Evolutionary conservation across 2,888 invertebrate species (phyloP).

Genomic region (Drosophila diplacantha): DNA sequence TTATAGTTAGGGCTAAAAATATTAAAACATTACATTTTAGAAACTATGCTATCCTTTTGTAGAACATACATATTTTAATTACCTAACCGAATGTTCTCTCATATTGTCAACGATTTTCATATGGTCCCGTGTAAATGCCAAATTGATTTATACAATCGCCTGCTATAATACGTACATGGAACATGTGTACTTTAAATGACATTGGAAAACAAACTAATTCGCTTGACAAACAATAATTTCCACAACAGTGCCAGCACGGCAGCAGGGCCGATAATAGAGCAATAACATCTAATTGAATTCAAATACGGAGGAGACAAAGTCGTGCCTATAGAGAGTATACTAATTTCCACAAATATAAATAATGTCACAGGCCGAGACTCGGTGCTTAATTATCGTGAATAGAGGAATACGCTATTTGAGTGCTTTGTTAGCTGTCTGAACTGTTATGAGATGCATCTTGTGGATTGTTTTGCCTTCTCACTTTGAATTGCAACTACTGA

Average conservation of each 20-base stretch:
- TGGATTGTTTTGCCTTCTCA: constrained; percentile 6
- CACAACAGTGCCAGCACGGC: constrained; percentile 11
- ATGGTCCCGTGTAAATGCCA: constrained; percentile 8
- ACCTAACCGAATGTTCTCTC: neutral
- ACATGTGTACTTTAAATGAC: constrained; percentile 32
- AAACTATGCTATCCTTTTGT: neutral
- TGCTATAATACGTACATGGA: constrained; percentile 9
- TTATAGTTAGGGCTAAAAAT: neutral
- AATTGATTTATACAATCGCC: constrained; percentile 28
- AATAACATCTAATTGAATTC: constrained; percentile 46
- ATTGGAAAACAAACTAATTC: constrained; percentile 44
- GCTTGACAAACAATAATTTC: constrained; percentile 34
- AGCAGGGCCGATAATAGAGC: constrained; percentile 33
- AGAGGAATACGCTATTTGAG: constrained; percentile 10
- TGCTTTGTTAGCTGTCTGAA: constrained; percentile 3
- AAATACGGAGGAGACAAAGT: constrained; percentile 37
- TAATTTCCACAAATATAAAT: constrained; percentile 36
- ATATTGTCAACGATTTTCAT: neutral
- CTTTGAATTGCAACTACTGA: neutral
- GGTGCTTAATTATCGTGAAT: constrained; percentile 31
- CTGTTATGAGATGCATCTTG: constrained; percentile 9
- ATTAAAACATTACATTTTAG: neutral
- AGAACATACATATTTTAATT: neutral
- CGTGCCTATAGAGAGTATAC: constrained; percentile 38
- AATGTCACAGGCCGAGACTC: constrained; percentile 22